These are phyloP conservation scores for Lipophrys pholis DNA, from an alignment of 2,113 vertebrate genomes.

Conservation along the genomic window DNA sequence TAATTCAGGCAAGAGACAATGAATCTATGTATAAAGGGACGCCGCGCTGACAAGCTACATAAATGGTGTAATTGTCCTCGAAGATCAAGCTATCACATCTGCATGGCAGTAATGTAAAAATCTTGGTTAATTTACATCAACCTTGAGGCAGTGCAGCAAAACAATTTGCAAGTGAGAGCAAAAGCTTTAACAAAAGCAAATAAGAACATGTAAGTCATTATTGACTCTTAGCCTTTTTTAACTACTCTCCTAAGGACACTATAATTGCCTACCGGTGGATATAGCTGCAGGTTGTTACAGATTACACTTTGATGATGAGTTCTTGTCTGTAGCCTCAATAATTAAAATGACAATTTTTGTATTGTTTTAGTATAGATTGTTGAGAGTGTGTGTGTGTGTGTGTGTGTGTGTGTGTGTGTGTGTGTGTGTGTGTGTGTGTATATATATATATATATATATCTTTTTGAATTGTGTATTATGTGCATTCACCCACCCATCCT, in stretches of 20 bases:
- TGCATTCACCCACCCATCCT: background rate
- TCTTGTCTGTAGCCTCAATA: constrained; percentile 47
- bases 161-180: constrained; percentile 69
- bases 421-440: no score
- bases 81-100: constrained; percentile 46
- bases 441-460: no score
- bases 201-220: constrained; percentile 80
- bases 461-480: no score
- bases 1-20: constrained; percentile 30
- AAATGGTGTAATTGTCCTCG: constrained; percentile 56
- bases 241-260: constrained; percentile 74
- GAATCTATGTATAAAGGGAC: constrained; percentile 54
- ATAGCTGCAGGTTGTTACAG: constrained; percentile 75
- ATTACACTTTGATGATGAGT: constrained; percentile 71
- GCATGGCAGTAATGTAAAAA: constrained; percentile 55
- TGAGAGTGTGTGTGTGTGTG: no score
- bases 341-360: background rate
- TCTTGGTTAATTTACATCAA: constrained; percentile 70
- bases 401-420: no score
- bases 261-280: constrained; percentile 73
- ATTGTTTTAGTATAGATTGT: no score
- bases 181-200: constrained; percentile 72
- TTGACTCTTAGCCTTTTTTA: constrained; percentile 80
- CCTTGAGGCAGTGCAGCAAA: constrained; percentile 76
- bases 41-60: constrained; percentile 32